Evolutionary conservation across 2,113 vertebrate species (phyloP).

Genomic region (Catagonus wagneri): DNA sequence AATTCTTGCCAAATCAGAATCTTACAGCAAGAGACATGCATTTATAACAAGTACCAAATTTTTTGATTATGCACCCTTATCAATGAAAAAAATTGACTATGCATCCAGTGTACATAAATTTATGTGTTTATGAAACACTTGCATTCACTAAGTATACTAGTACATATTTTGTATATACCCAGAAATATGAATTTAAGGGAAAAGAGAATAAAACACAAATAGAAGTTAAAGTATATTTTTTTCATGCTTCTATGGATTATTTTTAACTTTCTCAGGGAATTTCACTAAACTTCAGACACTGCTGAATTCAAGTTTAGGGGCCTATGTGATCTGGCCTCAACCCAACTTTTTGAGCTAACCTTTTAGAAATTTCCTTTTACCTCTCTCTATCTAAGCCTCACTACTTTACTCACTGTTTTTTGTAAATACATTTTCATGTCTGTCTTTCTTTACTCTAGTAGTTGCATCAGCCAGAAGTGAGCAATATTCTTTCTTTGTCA

Average conservation of each 20-base stretch:
- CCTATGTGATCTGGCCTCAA: neutral
- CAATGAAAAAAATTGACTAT: neutral
- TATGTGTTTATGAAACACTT: slow-evolving; percentile 1
- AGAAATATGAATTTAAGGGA: neutral
- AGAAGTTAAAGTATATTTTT: neutral
- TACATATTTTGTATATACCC: neutral
- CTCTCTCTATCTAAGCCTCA: neutral
- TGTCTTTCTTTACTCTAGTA: neutral
- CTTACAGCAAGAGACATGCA: neutral
- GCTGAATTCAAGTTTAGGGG: neutral
- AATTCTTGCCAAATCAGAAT: neutral
- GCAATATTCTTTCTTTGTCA: neutral
- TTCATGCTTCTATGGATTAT: neutral
- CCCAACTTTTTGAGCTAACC: neutral
- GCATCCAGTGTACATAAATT: neutral
- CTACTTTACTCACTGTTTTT: neutral
- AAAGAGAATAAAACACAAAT: neutral
- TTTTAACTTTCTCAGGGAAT: neutral
- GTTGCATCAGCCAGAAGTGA: neutral
- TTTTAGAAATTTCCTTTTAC: neutral
- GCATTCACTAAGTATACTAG: neutral
- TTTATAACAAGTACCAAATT: neutral
- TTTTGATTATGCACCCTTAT: neutral
- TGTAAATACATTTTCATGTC: neutral
- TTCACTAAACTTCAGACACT: neutral